phyloP scores from a whole-genome alignment of 2,113 vertebrate genomes.

The Monopterus albus region DNA sequence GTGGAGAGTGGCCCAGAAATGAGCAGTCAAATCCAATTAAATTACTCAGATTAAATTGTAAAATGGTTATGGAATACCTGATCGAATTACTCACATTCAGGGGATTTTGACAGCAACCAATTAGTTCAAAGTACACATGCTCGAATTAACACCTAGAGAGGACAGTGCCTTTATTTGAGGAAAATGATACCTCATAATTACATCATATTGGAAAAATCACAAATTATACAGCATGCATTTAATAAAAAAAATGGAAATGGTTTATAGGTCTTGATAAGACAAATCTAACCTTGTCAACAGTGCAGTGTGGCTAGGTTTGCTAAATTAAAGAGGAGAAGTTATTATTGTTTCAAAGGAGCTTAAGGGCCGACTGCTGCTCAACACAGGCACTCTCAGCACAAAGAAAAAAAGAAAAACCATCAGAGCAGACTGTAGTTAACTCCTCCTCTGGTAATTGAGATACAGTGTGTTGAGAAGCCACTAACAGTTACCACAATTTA shows the following conservation, averaged over 20 bases:
- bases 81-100: constrained; percentile 83
- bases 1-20: constrained; percentile 80
- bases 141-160: constrained; percentile 80
- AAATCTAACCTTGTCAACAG: constrained; percentile 70
- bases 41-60: constrained; percentile 82
- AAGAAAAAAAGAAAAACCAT: constrained; percentile 5
- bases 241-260: constrained; percentile 79
- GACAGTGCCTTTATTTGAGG: constrained; percentile 78
- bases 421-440: constrained; percentile 60
- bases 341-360: constrained; percentile 72
- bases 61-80: constrained; percentile 84
- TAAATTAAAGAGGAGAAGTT: constrained; percentile 73
- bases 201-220: constrained; percentile 71
- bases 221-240: constrained; percentile 75
- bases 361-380: constrained; percentile 52
- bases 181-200: constrained; percentile 82
- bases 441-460: constrained; percentile 70
- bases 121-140: constrained; percentile 83
- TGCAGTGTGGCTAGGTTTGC: constrained; percentile 52
- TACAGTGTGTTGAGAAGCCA: constrained; percentile 51
- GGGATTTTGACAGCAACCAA: constrained; percentile 81
- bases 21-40: constrained; percentile 84
- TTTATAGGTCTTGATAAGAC: constrained; percentile 79
- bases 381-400: constrained; percentile 5
- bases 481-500: constrained; percentile 61